Base-by-base conservation (phyloP, 1,140 invertebrate species). In the Nephila pilipes region DNA sequence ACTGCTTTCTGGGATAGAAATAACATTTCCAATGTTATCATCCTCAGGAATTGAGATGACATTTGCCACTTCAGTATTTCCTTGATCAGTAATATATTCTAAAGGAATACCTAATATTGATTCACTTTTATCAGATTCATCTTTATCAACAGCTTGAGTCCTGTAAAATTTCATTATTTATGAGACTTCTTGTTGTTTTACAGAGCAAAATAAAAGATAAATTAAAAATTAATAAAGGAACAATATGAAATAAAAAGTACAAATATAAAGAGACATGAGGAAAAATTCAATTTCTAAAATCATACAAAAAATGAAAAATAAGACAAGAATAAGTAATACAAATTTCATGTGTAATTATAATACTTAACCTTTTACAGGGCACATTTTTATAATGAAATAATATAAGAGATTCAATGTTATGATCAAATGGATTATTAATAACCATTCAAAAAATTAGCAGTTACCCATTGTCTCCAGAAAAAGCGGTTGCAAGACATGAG, bases 101-200 rank as follows among this genome's bases (percentile, higher is more conserved):
- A 93, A 36, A 79, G 91, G 91, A 38, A 93, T 79, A 18, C 91
- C 91, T 38, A 93, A 80, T 55, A 93, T 83, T 57, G 91, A 93
- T 58, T 93, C 79, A 60, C 2, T 65, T 80, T 25, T 2, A 55
- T 60, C 38, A 20, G 29, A 25, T 54, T n/a, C 32, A 3, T 91
- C 89, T n/a, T 58, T 55, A 83, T 65, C 65, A 14, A n/a, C 18
- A 4, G 32, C 32, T 25, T n/a, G 18, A 1, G 79, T 10, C 8
- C 89, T 91, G 79, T 20, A 90, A 38, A 36, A 60, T 22, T 46
- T n/a, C 22, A 63, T 63, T n/a, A n/a, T 63, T 63, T 6, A 63
- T 63, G 22, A 63, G 60, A 46, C 12, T n/a, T n/a, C n/a, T 46
- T 46, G 46, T 10, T 10, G 46, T 10, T 4, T 46, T 46, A 46